Percentiles rank a stretch among this genome's conserved stretches.
Evolutionary conservation across 2,797 vertebrate species (phyloP).

Genomic region (Buphagus erythrorhynchus): DNA sequence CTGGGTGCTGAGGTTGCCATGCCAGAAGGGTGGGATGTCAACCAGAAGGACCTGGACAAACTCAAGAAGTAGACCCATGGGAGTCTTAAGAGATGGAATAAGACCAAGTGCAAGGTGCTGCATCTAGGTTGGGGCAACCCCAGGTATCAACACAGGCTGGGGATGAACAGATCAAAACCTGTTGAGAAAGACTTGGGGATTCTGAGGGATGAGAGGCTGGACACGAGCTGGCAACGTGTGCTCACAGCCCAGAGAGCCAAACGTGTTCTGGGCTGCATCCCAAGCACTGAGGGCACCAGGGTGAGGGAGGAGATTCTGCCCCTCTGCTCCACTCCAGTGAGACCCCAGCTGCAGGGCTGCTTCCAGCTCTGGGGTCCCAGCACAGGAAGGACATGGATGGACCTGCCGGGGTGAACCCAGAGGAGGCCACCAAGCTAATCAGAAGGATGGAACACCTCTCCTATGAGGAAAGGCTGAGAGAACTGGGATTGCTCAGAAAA

Average conservation of each 20-base stretch:
- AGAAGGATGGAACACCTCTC: background rate
- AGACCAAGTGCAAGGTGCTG: background rate
- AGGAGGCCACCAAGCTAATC: background rate
- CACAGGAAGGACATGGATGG: background rate
- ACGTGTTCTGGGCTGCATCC: background rate
- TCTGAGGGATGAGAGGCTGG: background rate
- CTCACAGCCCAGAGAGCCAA: background rate
- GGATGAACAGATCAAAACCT: background rate
- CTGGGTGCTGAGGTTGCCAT: background rate
- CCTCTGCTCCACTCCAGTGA: background rate
- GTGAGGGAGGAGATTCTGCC: background rate
- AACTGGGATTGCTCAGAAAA: background rate
- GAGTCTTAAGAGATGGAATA: background rate
- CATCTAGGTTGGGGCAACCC: background rate
- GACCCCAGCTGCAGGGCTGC: background rate
- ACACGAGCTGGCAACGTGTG: background rate
- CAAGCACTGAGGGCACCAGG: background rate
- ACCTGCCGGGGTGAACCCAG: rapidly evolving
- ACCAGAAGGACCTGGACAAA: background rate
- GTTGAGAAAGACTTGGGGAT: background rate
- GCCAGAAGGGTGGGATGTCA: background rate
- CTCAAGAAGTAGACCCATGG: background rate
- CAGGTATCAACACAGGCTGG: background rate
- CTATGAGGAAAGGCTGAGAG: background rate
- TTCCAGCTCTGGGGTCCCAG: background rate